A percentile compares a stretch with the other conserved stretches of the same genome.
Conservation (phyloP, 2,113 vertebrate genomes). For the Sprattus sprattus region DNA sequence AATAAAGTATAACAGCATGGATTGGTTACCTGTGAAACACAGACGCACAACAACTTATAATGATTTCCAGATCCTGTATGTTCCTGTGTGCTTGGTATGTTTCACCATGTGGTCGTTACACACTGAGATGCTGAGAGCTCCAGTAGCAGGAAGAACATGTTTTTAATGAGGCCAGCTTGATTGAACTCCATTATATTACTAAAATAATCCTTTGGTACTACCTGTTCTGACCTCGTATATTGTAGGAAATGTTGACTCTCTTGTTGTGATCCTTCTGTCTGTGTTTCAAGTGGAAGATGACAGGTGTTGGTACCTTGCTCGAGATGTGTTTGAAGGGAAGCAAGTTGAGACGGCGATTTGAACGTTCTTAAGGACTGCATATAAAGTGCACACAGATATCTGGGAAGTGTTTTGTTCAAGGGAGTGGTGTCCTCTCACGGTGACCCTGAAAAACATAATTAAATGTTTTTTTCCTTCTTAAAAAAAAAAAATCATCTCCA, state of each 20-base stretch:
- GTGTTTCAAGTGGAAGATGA: neutral
- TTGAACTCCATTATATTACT: neutral
- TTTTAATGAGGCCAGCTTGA: neutral
- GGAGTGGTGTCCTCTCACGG: no score
- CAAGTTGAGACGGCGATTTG: neutral
- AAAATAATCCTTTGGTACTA: neutral
- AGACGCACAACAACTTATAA: neutral
- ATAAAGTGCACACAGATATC: neutral
- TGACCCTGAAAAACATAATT: neutral
- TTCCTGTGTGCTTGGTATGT: neutral
- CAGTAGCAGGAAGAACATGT: neutral
- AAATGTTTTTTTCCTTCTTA: neutral
- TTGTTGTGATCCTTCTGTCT: neutral
- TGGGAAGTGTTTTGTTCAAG: no score
- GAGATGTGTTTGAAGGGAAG: neutral
- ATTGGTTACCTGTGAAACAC: neutral
- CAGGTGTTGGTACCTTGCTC: neutral
- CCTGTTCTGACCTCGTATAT: neutral
- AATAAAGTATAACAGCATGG: no score
- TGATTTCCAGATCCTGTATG: neutral
- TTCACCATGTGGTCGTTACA: neutral
- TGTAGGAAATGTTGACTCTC: neutral
- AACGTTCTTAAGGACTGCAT: neutral
- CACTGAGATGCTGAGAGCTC: neutral
- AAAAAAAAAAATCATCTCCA: slow-evolving; percentile 64